Conservation (phyloP, 2,113 vertebrate genomes). For the Atlantisia rogersi region DNA sequence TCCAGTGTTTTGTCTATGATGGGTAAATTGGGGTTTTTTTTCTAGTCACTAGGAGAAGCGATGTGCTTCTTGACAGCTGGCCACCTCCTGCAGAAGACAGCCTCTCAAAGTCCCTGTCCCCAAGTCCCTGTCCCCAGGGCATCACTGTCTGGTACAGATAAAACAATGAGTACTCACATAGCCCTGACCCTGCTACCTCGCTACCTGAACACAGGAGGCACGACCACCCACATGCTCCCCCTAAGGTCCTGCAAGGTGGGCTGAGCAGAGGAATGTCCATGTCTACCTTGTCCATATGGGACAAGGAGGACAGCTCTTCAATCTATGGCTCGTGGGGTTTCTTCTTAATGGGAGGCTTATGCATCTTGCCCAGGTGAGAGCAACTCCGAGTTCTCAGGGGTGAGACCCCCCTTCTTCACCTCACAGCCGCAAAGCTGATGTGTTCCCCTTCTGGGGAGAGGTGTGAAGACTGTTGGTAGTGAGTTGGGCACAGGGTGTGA, state of each 20-base stretch:
- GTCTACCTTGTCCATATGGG: neutral
- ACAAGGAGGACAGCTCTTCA: neutral
- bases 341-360: neutral
- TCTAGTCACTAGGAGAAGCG: neutral
- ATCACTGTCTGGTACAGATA: neutral
- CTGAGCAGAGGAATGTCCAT: fast-evolving
- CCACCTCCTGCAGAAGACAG: neutral
- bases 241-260: fast-evolving
- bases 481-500: too few relatives aligned
- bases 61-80: neutral
- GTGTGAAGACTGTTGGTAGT: neutral
- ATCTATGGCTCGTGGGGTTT: fast-evolving
- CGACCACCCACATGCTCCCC: fast-evolving
- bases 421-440: fast-evolving
- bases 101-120: neutral
- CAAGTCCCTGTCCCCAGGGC: neutral
- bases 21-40: neutral
- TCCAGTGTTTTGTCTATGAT: neutral
- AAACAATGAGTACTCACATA: neutral
- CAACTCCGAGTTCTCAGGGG: fast-evolving
- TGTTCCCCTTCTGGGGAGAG: neutral
- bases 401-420: neutral
- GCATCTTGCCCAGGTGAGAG: neutral
- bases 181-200: neutral
- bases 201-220: neutral